Evolutionary conservation across 1,140 invertebrate species (phyloP), one percentile per base, ranked within the genome.

Genomic region (Heliothis virescens): DNA sequence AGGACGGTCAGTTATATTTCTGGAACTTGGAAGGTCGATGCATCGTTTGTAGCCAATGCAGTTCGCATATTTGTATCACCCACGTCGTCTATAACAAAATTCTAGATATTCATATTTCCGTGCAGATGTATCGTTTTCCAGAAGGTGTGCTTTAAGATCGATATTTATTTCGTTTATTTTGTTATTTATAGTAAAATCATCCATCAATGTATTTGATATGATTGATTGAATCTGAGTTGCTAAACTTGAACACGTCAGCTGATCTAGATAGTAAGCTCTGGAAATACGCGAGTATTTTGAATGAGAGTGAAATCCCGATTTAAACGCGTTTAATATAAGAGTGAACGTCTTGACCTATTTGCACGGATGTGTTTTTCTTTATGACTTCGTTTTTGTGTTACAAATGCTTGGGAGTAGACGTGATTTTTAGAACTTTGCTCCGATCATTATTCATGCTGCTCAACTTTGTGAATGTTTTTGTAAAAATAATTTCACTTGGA

Each of bases 11-110:
- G 21, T 52, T 60, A 77, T 57, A 47, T 52, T 63, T 76, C 74
- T 76, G 74, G 48, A 83, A 83, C 90, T 80, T 89, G 86, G 90
- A 92, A 89, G 89, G 88, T 87, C 88, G 85, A 16, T 53, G 47
- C 48, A 63, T 76, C 26, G n/a, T 62, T 29, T 53, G 47, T n/a
- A 65, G 60, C 21, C 60, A 53, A 50, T 60, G 74, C 74, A 65
- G 48, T 63, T 63, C 26, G 60, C 48, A 76, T 76, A 50, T 57
- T 55, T 67, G 63, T 48, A 41, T 52, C 47, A 53, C 67, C 48
- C 67, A 71, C 67, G 48, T 9, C 29, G 67, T 53, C 12, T 71
- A 53, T 53, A n/a, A 15, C 15, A n/a, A 21, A 50, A 71, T 71
- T 29, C 13, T 13, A 29, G 16, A 18, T 29, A 63, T 63, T 11